phyloP scores from a whole-genome alignment of 2,888 invertebrate genomes.

The Xestia c-nigrum region DNA sequence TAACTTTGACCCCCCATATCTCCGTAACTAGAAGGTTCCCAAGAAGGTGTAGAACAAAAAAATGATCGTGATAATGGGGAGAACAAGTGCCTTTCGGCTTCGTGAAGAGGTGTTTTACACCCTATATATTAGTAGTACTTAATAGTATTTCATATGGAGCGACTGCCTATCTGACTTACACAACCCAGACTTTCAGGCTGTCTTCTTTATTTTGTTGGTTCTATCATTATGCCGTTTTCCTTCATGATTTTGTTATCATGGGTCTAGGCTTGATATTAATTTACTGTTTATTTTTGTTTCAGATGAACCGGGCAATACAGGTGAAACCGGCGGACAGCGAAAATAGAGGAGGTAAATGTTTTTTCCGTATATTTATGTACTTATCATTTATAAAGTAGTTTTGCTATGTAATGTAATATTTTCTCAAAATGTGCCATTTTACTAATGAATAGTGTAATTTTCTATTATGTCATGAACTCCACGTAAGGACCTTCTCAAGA shows the following conservation, averaged over 20 bases:
- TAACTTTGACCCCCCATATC: no score
- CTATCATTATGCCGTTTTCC: no score
- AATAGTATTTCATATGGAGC: no score
- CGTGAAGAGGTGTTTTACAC: no score
- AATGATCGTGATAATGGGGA: no score
- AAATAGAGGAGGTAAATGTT: slow-evolving; percentile 97
- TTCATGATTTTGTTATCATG: background rate
- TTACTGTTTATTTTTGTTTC: slow-evolving; percentile 87
- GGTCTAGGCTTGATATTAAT: background rate
- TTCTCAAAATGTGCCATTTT: background rate
- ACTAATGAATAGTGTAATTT: slow-evolving; percentile 11
- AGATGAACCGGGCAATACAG: slow-evolving; percentile 99
- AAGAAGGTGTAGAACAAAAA: no score
- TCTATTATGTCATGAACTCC: background rate
- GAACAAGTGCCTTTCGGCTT: no score
- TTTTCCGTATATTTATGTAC: slow-evolving; percentile 9
- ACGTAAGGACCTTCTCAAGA: background rate
- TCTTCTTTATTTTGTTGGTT: no score
- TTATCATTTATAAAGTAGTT: background rate
- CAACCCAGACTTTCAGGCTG: no score
- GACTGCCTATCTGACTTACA: no score
- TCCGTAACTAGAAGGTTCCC: no score
- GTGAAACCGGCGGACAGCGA: slow-evolving; percentile 99
- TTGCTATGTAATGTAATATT: slow-evolving; percentile 6
- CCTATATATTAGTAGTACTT: no score